Percentiles rank a stretch among this genome's conserved stretches.
phyloP scores from a whole-genome alignment of 2,113 vertebrate genomes.

The Apus apus region DNA sequence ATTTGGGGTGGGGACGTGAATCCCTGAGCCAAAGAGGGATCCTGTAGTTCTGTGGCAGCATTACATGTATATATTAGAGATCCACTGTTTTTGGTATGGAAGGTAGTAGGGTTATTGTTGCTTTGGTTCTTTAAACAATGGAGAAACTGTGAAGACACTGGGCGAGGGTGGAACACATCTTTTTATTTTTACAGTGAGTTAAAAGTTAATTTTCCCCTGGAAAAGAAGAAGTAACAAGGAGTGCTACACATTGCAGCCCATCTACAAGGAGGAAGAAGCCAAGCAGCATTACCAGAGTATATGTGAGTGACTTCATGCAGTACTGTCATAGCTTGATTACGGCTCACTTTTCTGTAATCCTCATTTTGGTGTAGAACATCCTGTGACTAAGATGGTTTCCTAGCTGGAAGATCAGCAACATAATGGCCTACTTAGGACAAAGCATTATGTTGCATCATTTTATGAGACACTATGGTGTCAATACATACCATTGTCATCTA shows the following conservation, averaged over 20 bases:
- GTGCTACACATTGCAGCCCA: not conserved
- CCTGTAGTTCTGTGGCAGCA: not conserved
- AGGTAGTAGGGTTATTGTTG: not conserved
- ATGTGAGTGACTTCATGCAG: not conserved
- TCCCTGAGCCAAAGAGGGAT: not conserved
- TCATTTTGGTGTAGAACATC: not conserved
- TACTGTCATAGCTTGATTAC: fast-evolving
- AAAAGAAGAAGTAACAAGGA: not conserved
- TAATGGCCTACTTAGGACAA: not conserved
- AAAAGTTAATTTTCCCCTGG: not conserved
- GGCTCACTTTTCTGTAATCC: not conserved
- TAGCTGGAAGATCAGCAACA: not conserved
- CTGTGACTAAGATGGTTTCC: not conserved
- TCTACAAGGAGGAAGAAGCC: not conserved
- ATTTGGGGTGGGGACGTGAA: not conserved
- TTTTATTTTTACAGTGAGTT: not conserved
- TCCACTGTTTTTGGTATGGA: not conserved
- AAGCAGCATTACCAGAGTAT: not conserved
- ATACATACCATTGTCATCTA: not conserved
- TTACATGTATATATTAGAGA: not conserved
- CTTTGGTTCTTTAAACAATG: not conserved
- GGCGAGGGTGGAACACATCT: not conserved
- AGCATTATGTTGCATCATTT: not conserved
- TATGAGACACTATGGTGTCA: not conserved
- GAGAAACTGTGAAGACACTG: not conserved